Base-by-base conservation (phyloP, 1,140 invertebrate species). In the Adoxophyes honmai region DNA sequence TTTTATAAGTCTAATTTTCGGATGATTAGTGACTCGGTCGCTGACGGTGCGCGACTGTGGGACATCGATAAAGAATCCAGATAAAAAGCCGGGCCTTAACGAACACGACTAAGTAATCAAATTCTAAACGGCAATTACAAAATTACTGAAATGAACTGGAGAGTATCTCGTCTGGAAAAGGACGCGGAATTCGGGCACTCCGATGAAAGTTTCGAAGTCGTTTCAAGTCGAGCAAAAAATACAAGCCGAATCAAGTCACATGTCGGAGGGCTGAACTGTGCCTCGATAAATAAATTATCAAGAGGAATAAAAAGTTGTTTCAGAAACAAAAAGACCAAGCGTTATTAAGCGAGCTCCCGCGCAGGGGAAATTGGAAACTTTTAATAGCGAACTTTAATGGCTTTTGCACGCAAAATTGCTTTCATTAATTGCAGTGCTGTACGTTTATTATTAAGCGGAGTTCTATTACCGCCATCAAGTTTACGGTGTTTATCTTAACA, bases 271-370 rank as follows among this genome's bases (percentile, higher is more conserved):
- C 38, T 55, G 56, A 35, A 54, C 36, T 11, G 35, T 13, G 65
- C 21, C 6, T 28, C 64, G 64, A 66, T 66, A 78, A 76, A 76
- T 75, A 79, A 75, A 81, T 72, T 72, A 82, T 70, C 69, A 77
- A 75, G 48, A 57, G 28, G 36, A 56, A 62, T 15, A 62, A 57
- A 57, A 52, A 44, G 42, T 16, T 9, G 5, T 16, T 14, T 18
- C 8, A 33, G 18, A 10, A 6, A 15, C 15, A 48, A 52, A 56
- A 57, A 59, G 62, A 69, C 62, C 52, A 75, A 64, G 59, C 56
- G 59, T 66, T 68, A 65, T 75, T 72, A 70, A 74, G 64, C 38
- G 38, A 68, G 69, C 57, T 57, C 65, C 57, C 58, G 54, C 34
- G 42, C 64, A 55, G 34, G 57, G 59, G 66, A 66, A 75, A 78